phyloP scores from a whole-genome alignment of 2,888 invertebrate genomes.

The Listrodromus nycthemerus region DNA sequence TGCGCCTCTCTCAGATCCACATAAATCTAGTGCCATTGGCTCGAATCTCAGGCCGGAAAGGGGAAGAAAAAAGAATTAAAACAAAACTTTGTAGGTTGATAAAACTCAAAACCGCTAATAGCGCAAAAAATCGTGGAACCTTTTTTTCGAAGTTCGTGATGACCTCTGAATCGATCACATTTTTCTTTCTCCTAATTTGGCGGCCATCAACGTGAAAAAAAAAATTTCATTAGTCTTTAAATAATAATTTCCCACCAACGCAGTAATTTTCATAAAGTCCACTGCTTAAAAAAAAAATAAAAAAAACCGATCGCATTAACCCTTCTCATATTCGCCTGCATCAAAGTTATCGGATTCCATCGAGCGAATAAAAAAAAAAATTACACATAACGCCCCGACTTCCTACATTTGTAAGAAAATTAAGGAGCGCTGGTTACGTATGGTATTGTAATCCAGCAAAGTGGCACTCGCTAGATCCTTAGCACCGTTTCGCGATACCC shows the following conservation, averaged over 20 bases:
- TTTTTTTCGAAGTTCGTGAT: neutral
- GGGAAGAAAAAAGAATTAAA: neutral
- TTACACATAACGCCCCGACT: conserved; percentile 12
- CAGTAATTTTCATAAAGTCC: too few relatives aligned
- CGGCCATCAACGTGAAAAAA: too few relatives aligned
- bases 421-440: conserved; percentile 18
- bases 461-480: conserved; percentile 62
- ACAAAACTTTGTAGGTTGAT: neutral
- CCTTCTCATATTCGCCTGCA: neutral
- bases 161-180: too few relatives aligned
- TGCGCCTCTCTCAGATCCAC: neutral
- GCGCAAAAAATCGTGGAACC: neutral
- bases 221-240: too few relatives aligned
- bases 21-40: conserved; percentile 14
- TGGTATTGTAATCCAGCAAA: conserved; percentile 50
- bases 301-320: neutral
- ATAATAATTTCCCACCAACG: too few relatives aligned
- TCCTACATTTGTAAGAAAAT: conserved; percentile 33
- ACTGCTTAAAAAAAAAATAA: too few relatives aligned
- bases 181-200: too few relatives aligned
- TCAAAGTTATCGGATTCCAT: neutral
- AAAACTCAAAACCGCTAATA: neutral
- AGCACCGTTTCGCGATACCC: conserved; percentile 66
- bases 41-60: neutral
- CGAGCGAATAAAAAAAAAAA: conserved; percentile 1